Base-by-base conservation (phyloP, 2,888 invertebrate species). In the Gymnosoma rotundatum region DNA sequence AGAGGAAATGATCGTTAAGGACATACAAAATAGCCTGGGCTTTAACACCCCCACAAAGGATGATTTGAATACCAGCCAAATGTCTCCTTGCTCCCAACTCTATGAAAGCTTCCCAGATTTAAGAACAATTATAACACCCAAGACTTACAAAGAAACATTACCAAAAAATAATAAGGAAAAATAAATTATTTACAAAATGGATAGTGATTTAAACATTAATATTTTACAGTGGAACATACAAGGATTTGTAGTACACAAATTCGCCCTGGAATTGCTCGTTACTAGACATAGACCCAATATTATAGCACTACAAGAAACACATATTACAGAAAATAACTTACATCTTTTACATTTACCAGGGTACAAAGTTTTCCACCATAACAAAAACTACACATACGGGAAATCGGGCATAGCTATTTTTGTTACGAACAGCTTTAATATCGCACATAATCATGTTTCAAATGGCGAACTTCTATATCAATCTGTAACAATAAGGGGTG, bases 261-360 rank as follows among this genome's bases (percentile, higher is more conserved):
- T 12, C 14, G 45, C 45, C 14, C 14, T 45, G 1, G 45, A 45
- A 25, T 7, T 45, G 12, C 14, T 45, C 4, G 14, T 45, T 45
- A 12, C 9, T 4, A 45, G 12, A 45, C 45, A 45, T 45, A 45
- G 14, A 14, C 45, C 45, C 10, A 45, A 10, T 12, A 45, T 45
- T 4, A 45, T 45, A 45, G 45, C 14, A 10, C 14, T 45, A 14
- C 45, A 45, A 45, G 45, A 45, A 12, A 45, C 45, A 12, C 45
- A 45, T 45, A 45, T 45, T 12, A 45, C 45, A 14, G 14, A 45
- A 45, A 45, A 45, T 12, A 45, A 12, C 14, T 45, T 10, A 16
- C 45, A 45, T 4, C 45, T 45, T 12, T 45, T 45, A 45, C 45
- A 45, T 12, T 45, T 66, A 14, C 66, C 66, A 9, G 66, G 66